Percentiles rank a stretch among this genome's conserved stretches.
phyloP scores from a whole-genome alignment of 2,888 invertebrate genomes.

The Chorisops tibialis region DNA sequence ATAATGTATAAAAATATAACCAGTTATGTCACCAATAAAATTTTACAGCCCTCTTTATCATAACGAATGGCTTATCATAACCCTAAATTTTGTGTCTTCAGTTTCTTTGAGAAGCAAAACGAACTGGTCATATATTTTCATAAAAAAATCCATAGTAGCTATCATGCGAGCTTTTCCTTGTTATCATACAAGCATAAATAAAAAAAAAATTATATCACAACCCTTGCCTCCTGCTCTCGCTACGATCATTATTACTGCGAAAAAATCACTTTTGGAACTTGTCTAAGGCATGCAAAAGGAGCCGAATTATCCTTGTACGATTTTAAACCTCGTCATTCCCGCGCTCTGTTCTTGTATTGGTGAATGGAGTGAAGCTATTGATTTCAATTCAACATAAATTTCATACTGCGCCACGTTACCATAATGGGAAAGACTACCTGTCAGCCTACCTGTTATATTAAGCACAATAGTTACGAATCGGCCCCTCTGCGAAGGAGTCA shows the following conservation, averaged over 20 bases:
- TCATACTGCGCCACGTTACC: not conserved
- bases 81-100: constrained; percentile 16
- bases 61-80: constrained; percentile 31
- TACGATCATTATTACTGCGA: too few relatives aligned
- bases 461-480: not conserved
- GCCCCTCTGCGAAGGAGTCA: too few relatives aligned
- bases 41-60: constrained; percentile 30
- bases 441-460: not conserved
- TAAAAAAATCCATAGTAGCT: not conserved
- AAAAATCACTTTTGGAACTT: too few relatives aligned
- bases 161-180: not conserved
- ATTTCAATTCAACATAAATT: constrained; percentile 1
- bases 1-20: not conserved
- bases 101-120: not conserved
- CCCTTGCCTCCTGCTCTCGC: not conserved
- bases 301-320: too few relatives aligned
- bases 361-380: not conserved
- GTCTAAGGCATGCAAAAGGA: too few relatives aligned
- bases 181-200: not conserved
- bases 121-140: not conserved
- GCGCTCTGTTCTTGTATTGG: too few relatives aligned
- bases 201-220: not conserved
- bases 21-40: constrained; percentile 32
- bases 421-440: not conserved
- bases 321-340: too few relatives aligned